Evolutionary conservation across 2,888 invertebrate species (phyloP), one percentile per base, ranked within the genome.

Genomic region (Ethmia dodecea): DNA sequence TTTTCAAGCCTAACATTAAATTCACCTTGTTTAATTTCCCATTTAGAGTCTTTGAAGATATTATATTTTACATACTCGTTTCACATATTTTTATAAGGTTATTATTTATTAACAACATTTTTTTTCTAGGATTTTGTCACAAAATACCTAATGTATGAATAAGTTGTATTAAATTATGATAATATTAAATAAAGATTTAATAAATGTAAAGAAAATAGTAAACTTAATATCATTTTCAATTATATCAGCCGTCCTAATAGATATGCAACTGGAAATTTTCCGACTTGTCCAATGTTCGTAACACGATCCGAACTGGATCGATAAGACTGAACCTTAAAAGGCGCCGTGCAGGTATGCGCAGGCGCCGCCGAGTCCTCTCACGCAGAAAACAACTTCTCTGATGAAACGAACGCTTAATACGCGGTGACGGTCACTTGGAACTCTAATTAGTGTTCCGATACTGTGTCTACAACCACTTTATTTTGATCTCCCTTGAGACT

Each of bases 371-470:
- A 37, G 47, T 49, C 43, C 64, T 55, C 50, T 81, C 81, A 81
- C 72, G 84, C 83, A 80, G 83, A 80, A 81, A 81, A 62, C 66
- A 59, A 65, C 65, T 60, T 48, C 53, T 53, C 74, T 86, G 86
- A 86, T 81, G 81, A 74, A 86, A 78, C 79, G 83, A 75, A 65
- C 62, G 57, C 67, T 70, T 84, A 84, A 86, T 81, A 67, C 69
- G 69, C 66, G 52, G 51, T 74, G 84, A 86, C 84, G 81, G 80
- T 76, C 76, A 77, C 77, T 72, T 73, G 69, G 69, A 60, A 73
- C 67, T 72, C 83, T 84, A 86, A 86, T 84, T 86, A 86, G 79
- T 71, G 69, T 59, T 58, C 60, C 56, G 60, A 55, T 63, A 58
- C 57, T 47, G 44, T 32, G 37, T 10, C 13, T 12, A 11, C n/a